Conservation (phyloP, 2,113 vertebrate genomes). For the Coreoperca whiteheadi region DNA sequence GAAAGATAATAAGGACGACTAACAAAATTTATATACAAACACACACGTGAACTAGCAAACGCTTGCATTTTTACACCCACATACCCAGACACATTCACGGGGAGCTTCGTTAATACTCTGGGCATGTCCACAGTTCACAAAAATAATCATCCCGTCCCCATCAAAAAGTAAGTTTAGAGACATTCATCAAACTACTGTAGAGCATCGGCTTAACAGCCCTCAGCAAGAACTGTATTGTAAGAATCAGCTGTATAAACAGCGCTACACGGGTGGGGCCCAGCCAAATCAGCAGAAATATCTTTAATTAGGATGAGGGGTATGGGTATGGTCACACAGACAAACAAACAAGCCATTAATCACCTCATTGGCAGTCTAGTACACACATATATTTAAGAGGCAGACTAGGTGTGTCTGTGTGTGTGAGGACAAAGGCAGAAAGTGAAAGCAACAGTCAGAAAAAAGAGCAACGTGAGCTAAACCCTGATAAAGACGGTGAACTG, state of each 20-base stretch:
- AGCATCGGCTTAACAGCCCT: slow-evolving; percentile 36
- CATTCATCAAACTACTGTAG: slow-evolving; percentile 56
- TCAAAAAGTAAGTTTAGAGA: slow-evolving; percentile 56
- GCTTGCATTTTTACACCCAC: slow-evolving; percentile 8
- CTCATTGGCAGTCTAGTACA: slow-evolving; percentile 36
- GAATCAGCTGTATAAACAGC: slow-evolving; percentile 57
- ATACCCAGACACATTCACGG: background rate
- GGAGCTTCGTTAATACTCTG: slow-evolving; percentile 35
- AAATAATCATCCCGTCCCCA: slow-evolving; percentile 51
- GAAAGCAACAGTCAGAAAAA: slow-evolving; percentile 15
- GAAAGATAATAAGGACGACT: slow-evolving; percentile 45
- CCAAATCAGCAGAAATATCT: slow-evolving; percentile 66
- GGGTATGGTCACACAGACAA: slow-evolving; percentile 55
- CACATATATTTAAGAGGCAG: slow-evolving; percentile 20
- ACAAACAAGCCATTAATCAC: slow-evolving; percentile 67
- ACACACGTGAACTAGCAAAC: background rate
- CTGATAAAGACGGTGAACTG: slow-evolving; percentile 3
- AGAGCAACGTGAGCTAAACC: slow-evolving; percentile 15
- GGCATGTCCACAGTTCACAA: slow-evolving; percentile 35
- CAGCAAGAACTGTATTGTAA: slow-evolving; percentile 37
- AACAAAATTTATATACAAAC: slow-evolving; percentile 28
- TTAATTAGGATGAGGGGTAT: slow-evolving; percentile 60
- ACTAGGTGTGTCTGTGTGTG: background rate
- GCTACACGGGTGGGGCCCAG: slow-evolving; percentile 26
- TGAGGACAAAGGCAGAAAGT: background rate